These are phyloP conservation scores for Nyctibius bracteatus DNA, from an alignment of 2,113 vertebrate species.

Conservation along the genomic window DNA sequence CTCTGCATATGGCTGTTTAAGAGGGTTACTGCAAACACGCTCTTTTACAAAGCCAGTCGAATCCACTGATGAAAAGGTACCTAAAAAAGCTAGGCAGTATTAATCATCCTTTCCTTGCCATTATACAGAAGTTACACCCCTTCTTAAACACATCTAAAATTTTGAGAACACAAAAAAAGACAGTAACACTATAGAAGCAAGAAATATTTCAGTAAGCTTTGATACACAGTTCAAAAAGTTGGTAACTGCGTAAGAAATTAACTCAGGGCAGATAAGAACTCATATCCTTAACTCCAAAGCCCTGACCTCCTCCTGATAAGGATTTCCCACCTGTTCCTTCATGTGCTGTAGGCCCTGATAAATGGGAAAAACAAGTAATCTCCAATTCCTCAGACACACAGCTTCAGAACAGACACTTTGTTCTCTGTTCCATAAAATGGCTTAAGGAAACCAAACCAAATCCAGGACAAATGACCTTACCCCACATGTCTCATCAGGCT, in stretches of 20 bases:
- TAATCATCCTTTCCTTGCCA: neutral
- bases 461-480: constrained; percentile 37
- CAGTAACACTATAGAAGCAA: neutral
- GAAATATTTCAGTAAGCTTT: neutral
- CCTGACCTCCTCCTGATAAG: neutral
- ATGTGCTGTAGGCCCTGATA: neutral
- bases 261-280: neutral
- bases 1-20: neutral
- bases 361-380: neutral
- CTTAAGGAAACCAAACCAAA: constrained; percentile 13
- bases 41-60: neutral
- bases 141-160: neutral
- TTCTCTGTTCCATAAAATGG: neutral
- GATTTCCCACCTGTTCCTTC: neutral
- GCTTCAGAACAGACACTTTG: neutral
- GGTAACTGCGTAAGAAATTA: neutral
- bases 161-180: neutral
- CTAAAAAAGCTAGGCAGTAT: neutral
- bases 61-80: neutral
- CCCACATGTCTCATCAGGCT: neutral
- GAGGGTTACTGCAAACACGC: neutral
- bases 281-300: neutral
- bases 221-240: neutral
- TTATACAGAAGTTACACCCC: neutral
- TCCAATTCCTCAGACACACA: neutral